These are phyloP conservation scores for Trissolcus japonicus DNA, from an alignment of 2,888 invertebrate genomes.

Conservation along the genomic window DNA sequence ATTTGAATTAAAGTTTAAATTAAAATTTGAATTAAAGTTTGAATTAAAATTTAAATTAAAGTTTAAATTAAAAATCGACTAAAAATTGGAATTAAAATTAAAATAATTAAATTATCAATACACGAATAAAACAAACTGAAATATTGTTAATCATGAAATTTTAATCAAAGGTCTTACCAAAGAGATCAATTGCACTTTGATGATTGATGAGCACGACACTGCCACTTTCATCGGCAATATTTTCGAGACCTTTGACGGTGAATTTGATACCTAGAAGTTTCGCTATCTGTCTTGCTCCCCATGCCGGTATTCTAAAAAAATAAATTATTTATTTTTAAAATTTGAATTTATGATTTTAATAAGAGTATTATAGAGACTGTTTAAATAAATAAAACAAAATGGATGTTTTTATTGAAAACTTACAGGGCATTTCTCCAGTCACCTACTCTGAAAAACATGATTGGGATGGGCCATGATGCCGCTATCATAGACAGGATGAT, in stretches of 20 bases:
- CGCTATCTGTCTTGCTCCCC: constrained; percentile 79
- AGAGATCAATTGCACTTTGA: constrained; percentile 90
- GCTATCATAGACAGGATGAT: constrained; percentile 80
- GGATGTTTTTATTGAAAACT: constrained; percentile 75
- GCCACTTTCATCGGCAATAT: constrained; percentile 85
- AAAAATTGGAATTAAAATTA: no score
- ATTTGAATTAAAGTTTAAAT: no score
- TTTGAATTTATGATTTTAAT: no score
- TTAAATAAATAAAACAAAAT: no score
- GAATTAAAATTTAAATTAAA: constrained; percentile 8
- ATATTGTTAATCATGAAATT: no score
- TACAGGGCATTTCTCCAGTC: constrained; percentile 88
- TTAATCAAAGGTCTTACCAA: no score
- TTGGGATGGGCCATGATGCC: constrained; percentile 83
- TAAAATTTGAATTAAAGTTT: no score
- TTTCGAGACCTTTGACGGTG: constrained; percentile 85
- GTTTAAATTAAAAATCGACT: no score
- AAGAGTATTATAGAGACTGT: no score
- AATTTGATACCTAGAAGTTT: constrained; percentile 83
- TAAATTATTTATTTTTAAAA: no score
- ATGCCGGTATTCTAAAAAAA: constrained; percentile 82
- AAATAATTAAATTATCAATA: no score
- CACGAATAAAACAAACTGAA: no score
- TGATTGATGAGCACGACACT: constrained; percentile 91
- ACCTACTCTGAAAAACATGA: constrained; percentile 85